Evolutionary conservation across 2,888 invertebrate genomes (phyloP).

Genomic region (Tetragonula carbonaria): DNA sequence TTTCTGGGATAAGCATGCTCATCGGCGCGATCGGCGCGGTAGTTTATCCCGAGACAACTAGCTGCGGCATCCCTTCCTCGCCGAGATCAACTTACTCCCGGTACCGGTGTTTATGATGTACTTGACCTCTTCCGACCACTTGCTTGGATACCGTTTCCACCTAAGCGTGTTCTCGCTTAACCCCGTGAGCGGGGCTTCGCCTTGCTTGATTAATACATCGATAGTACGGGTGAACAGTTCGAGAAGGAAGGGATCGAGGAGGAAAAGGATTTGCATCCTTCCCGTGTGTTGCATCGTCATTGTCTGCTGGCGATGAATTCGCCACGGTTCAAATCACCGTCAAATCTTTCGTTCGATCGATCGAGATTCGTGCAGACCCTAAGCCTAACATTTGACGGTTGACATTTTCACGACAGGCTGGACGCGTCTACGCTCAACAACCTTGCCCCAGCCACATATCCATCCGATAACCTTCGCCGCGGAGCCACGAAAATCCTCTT

Average conservation of each 20-base stretch:
- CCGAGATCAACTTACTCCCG: constrained; percentile 57
- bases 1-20: constrained; percentile 32
- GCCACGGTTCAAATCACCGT: neutral
- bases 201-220: constrained; percentile 44
- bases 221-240: constrained; percentile 5
- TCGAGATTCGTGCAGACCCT: constrained; percentile 5
- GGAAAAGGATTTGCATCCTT: neutral
- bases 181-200: neutral
- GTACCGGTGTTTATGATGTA: constrained; percentile 48
- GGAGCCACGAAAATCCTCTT: constrained; percentile 60
- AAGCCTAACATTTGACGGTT: constrained; percentile 43
- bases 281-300: neutral
- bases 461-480: constrained; percentile 22
- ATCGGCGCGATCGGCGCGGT: constrained; percentile 31
- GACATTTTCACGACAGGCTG: constrained; percentile 35
- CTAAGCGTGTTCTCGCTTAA: constrained; percentile 39
- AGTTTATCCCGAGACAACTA: constrained; percentile 52
- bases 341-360: neutral
- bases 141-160: constrained; percentile 36
- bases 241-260: neutral
- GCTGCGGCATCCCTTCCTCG: constrained; percentile 28
- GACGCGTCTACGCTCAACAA: too few relatives aligned
- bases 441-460: too few relatives aligned
- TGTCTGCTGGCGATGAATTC: neutral
- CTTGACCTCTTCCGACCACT: constrained; percentile 27